These are phyloP conservation scores for Cydia splendana DNA, from an alignment of 1,140 invertebrate genomes.

Conservation along the genomic window DNA sequence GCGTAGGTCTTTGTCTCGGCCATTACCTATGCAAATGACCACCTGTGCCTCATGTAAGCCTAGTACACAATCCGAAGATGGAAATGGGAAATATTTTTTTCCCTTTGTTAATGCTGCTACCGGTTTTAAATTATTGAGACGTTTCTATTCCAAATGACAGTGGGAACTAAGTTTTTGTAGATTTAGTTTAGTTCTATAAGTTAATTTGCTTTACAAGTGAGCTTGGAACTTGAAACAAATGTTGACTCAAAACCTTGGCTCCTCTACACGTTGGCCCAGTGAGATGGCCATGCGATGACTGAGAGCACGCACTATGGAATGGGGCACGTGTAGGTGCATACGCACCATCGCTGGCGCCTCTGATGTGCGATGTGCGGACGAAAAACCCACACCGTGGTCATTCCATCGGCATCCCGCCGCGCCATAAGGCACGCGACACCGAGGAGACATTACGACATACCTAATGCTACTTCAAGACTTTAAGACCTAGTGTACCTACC, in stretches of 20 bases:
- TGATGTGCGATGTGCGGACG: too few relatives aligned
- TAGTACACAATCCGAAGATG: constrained; percentile 68
- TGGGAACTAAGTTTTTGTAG: constrained; percentile 30
- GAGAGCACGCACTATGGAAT: too few relatives aligned
- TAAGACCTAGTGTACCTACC: too few relatives aligned
- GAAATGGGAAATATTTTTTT: constrained; percentile 63
- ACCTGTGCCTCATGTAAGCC: constrained; percentile 67
- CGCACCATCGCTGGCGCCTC: too few relatives aligned
- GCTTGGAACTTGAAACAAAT: neutral
- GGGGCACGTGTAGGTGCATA: too few relatives aligned
- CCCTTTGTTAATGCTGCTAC: constrained; percentile 49
- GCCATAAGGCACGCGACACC: too few relatives aligned
- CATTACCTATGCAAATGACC: constrained; percentile 72
- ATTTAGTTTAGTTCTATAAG: constrained; percentile 19
- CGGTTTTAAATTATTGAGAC: constrained; percentile 39
- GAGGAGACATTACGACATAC: neutral
- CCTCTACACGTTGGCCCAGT: too few relatives aligned
- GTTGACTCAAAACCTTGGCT: too few relatives aligned
- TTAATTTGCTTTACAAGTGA: neutral
- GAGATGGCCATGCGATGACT: too few relatives aligned
- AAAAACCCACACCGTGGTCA: too few relatives aligned
- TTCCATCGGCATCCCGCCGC: too few relatives aligned
- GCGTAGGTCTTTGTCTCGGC: constrained; percentile 63
- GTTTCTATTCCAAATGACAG: constrained; percentile 21
- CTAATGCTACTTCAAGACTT: neutral